These are phyloP conservation scores for Trichomalopsis sarcophagae DNA, from an alignment of 1,140 invertebrate species.

Conservation along the genomic window DNA sequence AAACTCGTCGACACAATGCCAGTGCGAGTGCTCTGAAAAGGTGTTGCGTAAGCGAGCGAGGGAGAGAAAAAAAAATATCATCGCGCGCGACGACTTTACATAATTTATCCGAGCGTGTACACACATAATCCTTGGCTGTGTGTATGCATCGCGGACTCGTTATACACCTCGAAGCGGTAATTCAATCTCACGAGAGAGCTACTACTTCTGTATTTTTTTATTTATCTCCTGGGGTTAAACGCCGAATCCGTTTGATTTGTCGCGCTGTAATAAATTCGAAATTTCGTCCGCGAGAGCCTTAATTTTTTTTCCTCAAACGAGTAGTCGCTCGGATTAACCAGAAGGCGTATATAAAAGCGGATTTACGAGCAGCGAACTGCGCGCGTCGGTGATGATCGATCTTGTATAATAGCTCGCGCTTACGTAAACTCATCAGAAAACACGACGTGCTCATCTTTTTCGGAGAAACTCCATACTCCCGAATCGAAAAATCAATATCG, in stretches of 20 bases:
- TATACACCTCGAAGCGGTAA: neutral
- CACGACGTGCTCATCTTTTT: neutral
- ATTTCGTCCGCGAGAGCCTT: neutral
- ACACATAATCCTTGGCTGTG: slow-evolving; percentile 27
- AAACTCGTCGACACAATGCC: slow-evolving; percentile 18
- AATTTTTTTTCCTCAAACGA: no score
- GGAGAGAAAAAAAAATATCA: neutral
- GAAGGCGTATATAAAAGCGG: no score
- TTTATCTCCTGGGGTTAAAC: neutral
- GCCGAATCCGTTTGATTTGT: neutral
- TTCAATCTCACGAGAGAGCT: neutral
- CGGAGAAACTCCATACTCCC: neutral
- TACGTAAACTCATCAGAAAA: neutral
- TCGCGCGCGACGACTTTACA: slow-evolving; percentile 12
- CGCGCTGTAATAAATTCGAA: neutral
- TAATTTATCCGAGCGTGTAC: no score
- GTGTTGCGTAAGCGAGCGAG: neutral
- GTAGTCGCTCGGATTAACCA: no score
- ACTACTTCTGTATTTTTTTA: neutral
- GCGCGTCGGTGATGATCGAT: neutral
- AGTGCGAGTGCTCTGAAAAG: slow-evolving; percentile 10
- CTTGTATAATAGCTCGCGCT: neutral
- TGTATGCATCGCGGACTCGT: neutral
- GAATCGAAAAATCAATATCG: neutral
- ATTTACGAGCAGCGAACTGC: neutral